Evolutionary conservation across 2,888 invertebrate species (phyloP).

Genomic region (Eristalis tenax): DNA sequence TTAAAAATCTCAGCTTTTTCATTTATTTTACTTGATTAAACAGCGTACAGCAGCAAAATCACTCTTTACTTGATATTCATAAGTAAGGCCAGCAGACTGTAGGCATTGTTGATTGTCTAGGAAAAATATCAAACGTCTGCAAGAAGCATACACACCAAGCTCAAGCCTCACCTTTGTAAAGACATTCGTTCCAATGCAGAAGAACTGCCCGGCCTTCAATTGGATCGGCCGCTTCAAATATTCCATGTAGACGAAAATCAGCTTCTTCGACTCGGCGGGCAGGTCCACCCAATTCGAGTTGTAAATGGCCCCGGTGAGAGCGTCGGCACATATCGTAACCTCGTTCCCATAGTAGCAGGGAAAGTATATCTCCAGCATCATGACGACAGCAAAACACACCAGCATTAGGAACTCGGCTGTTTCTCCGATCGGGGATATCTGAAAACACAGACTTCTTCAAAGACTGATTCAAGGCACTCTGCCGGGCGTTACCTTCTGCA

Average conservation of each 20-base stretch:
- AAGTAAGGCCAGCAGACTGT: conserved; percentile 77
- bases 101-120: conserved; percentile 78
- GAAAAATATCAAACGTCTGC: conserved; percentile 24
- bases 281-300: conserved; percentile 76
- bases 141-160: background rate
- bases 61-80: conserved; percentile 74
- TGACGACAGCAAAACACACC: conserved; percentile 73
- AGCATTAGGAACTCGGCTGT: conserved; percentile 46
- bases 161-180: conserved; percentile 75
- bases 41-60: background rate
- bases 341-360: conserved; percentile 78
- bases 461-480: background rate
- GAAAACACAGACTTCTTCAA: background rate
- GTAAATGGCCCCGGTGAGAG: conserved; percentile 74
- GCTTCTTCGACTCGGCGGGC: conserved; percentile 73
- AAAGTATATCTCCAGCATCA: conserved; percentile 77
- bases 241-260: conserved; percentile 77
- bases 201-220: conserved; percentile 76
- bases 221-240: conserved; percentile 75
- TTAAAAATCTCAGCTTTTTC: no score
- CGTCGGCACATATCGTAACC: conserved; percentile 74
- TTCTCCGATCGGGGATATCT: conserved; percentile 1
- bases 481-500: conserved; percentile 67
- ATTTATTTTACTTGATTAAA: background rate
- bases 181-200: conserved; percentile 76